These are phyloP conservation scores for Monochamus alternatus DNA, from an alignment of 2,888 invertebrate genomes.

Conservation along the genomic window DNA sequence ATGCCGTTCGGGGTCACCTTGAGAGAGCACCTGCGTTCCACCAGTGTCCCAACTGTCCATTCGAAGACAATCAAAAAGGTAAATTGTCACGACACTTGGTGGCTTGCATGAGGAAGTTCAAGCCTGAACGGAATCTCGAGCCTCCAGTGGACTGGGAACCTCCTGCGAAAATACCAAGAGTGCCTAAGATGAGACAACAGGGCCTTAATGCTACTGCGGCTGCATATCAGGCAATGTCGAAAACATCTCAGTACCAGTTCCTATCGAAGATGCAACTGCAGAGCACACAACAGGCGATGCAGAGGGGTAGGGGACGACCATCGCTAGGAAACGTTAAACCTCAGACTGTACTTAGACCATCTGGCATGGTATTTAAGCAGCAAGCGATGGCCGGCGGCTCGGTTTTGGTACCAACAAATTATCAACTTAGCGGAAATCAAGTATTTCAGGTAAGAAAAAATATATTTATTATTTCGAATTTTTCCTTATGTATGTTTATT, in stretches of 20 bases:
- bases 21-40: constrained; percentile 91
- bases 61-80: constrained; percentile 94
- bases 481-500: background rate
- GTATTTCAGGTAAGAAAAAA: constrained; percentile 75
- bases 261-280: constrained; percentile 67
- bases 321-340: constrained; percentile 58
- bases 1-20: constrained; percentile 86
- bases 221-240: constrained; percentile 72
- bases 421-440: constrained; percentile 77
- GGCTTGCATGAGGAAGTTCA: constrained; percentile 91
- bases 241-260: constrained; percentile 67
- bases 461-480: constrained; percentile 19
- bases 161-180: constrained; percentile 92
- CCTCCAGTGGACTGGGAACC: constrained; percentile 95
- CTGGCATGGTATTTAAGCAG: constrained; percentile 81
- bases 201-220: constrained; percentile 69
- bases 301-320: constrained; percentile 68
- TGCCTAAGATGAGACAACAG: constrained; percentile 70
- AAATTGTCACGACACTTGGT: constrained; percentile 91
- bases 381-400: constrained; percentile 74
- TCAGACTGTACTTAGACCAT: constrained; percentile 64
- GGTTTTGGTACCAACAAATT: constrained; percentile 75
- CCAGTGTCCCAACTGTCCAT: constrained; percentile 94
- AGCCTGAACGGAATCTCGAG: constrained; percentile 88
- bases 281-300: constrained; percentile 57